These are phyloP conservation scores for Callipepla californica DNA, from an alignment of 2,113 vertebrate genomes.

Conservation along the genomic window DNA sequence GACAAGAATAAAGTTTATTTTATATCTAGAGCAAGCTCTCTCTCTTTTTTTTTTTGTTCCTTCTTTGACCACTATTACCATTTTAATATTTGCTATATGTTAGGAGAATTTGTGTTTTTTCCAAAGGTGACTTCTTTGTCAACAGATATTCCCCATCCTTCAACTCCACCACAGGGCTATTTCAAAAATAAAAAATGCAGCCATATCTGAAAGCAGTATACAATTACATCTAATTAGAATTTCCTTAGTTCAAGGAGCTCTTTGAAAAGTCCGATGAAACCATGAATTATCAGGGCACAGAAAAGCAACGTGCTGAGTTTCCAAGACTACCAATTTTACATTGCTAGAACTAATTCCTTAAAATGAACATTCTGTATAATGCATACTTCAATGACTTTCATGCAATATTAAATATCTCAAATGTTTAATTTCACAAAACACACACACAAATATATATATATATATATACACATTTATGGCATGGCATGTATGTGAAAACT, in stretches of 20 bases:
- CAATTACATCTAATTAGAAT: not conserved
- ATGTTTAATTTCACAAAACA: not conserved
- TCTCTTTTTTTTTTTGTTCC: not conserved
- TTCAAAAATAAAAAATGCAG: not conserved
- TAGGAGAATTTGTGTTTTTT: not conserved
- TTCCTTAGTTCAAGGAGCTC: not conserved
- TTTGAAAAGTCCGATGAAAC: not conserved
- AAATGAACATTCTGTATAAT: not conserved
- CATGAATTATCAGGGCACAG: not conserved
- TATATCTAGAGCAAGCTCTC: not conserved
- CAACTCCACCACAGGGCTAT: not conserved
- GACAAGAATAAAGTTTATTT: not conserved
- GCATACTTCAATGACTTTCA: not conserved
- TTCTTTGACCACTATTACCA: not conserved
- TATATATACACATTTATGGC: too few species aligned
- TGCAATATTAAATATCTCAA: not conserved
- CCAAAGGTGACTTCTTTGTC: not conserved
- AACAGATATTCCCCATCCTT: fast-evolving
- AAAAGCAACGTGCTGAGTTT: not conserved
- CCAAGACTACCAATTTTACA: not conserved
- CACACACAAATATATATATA: not conserved
- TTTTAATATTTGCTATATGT: not conserved
- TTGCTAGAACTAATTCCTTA: not conserved
- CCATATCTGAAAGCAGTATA: not conserved
- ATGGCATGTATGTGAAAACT: not conserved